Percentiles rank a stretch among this genome's conserved stretches.
Evolutionary conservation across 2,113 vertebrate genomes (phyloP).

Genomic region (Castor canadensis): DNA sequence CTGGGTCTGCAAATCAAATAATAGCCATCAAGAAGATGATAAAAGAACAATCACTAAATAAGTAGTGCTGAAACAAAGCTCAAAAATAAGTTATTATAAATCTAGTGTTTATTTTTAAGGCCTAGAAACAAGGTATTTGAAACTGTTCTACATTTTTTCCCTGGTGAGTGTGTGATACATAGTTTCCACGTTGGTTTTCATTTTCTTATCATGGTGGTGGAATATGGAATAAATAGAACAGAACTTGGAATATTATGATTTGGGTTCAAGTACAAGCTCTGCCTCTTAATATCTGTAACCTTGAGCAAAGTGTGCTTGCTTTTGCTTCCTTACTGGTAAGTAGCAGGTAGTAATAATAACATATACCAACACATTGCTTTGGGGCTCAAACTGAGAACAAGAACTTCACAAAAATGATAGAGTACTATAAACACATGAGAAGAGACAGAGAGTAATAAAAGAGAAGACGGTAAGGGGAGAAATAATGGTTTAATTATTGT

Average conservation of each 20-base stretch:
- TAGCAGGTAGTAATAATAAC: not conserved
- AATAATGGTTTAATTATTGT: too few relatives aligned
- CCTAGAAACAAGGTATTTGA: not conserved
- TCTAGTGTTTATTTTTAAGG: not conserved
- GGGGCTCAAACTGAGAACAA: not conserved
- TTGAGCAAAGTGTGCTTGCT: not conserved
- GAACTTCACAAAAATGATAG: not conserved
- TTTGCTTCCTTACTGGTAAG: not conserved
- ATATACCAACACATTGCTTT: not conserved
- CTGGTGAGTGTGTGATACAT: not conserved
- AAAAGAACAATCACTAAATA: slow-evolving; percentile 30
- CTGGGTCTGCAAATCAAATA: slow-evolving; percentile 33
- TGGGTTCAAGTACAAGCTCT: not conserved
- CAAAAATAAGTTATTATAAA: not conserved
- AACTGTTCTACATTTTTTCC: not conserved
- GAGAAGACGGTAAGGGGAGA: not conserved
- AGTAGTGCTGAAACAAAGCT: not conserved
- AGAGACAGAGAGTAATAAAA: not conserved
- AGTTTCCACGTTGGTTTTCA: not conserved
- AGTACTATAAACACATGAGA: not conserved
- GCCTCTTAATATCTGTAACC: not conserved
- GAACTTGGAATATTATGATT: not conserved
- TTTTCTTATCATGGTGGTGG: not conserved
- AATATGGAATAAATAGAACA: not conserved
- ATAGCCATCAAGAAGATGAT: not conserved